These are phyloP conservation scores for Bombus affinis DNA, from an alignment of 1,140 invertebrate genomes.

Conservation along the genomic window DNA sequence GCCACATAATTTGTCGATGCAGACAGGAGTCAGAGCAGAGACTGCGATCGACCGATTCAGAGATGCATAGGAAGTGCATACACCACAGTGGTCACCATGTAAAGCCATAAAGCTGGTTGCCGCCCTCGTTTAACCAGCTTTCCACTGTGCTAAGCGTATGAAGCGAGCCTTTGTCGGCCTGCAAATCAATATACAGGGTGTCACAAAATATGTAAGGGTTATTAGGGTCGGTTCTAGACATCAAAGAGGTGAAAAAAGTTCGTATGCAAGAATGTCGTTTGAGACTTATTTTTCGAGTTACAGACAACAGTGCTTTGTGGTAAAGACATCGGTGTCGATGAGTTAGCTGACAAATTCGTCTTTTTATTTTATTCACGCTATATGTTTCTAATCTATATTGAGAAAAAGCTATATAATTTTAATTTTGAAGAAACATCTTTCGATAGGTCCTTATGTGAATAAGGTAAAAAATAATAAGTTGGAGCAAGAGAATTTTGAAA, in stretches of 20 bases:
- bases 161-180: conserved; percentile 55
- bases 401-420: no score
- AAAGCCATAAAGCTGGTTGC: conserved; percentile 58
- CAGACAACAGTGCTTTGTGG: no score
- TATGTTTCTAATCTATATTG: no score
- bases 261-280: background rate
- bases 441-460: background rate
- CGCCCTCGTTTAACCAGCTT: conserved; percentile 66
- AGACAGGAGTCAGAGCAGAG: conserved; percentile 40
- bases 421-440: no score
- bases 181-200: conserved; percentile 10
- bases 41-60: conserved; percentile 42
- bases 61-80: conserved; percentile 53
- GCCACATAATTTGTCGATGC: conserved; percentile 47
- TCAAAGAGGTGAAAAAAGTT: background rate
- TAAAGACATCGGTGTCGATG: no score
- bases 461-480: no score
- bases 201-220: background rate
- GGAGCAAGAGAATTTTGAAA: background rate
- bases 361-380: no score
- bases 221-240: background rate
- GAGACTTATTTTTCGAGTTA: no score
- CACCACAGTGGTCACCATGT: conserved; percentile 43
- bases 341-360: no score
- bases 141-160: conserved; percentile 53